Conservation (phyloP, 2,113 vertebrate genomes). For the Thamnophis sirtalis region DNA sequence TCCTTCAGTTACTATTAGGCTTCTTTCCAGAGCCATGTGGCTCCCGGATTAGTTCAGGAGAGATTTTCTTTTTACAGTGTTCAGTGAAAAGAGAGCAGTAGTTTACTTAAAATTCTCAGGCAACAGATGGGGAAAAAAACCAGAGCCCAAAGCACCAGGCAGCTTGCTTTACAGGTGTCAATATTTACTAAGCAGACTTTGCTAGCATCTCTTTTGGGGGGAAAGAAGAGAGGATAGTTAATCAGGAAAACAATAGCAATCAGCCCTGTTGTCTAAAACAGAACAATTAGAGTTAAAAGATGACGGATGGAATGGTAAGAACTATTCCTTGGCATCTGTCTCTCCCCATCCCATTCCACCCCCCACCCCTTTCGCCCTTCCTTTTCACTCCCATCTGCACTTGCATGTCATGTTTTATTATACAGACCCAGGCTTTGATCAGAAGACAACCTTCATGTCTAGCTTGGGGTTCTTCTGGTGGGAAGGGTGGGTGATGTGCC, state of each 20-base stretch:
- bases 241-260: slow-evolving; percentile 80
- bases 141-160: slow-evolving; percentile 70
- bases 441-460: slow-evolving; percentile 32
- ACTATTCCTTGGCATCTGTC: slow-evolving; percentile 62
- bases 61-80: slow-evolving; percentile 67
- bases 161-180: slow-evolving; percentile 85
- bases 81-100: slow-evolving; percentile 73
- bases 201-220: slow-evolving; percentile 68
- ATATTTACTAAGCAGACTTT: slow-evolving; percentile 81
- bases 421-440: slow-evolving; percentile 48
- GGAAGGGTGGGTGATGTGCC: slow-evolving; percentile 51
- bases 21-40: slow-evolving; percentile 71
- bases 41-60: slow-evolving; percentile 74
- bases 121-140: slow-evolving; percentile 83
- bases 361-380: slow-evolving; percentile 7
- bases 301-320: slow-evolving; percentile 52
- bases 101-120: slow-evolving; percentile 77
- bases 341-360: slow-evolving; percentile 26
- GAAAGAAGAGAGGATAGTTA: slow-evolving; percentile 67
- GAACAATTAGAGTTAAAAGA: slow-evolving; percentile 70
- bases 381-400: slow-evolving; percentile 25
- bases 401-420: slow-evolving; percentile 54
- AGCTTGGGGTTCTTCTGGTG: slow-evolving; percentile 41
- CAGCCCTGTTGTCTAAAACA: slow-evolving; percentile 60
- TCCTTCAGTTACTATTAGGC: slow-evolving; percentile 65